Evolutionary conservation across 1,140 invertebrate genomes (phyloP).

Genomic region (Drosophila orena): DNA sequence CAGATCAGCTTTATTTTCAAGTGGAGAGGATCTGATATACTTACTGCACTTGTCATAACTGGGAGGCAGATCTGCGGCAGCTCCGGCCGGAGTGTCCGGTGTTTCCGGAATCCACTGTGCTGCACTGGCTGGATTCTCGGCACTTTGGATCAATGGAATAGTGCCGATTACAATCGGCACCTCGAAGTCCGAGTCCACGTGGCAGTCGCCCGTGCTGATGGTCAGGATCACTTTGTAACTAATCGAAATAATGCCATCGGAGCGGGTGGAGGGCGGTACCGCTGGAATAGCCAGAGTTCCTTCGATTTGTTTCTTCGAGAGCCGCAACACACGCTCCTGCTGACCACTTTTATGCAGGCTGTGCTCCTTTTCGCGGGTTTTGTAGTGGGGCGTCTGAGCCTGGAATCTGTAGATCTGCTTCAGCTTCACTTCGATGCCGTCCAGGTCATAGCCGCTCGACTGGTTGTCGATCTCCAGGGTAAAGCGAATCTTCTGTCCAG

Average conservation of each 20-base stretch:
- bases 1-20: neutral
- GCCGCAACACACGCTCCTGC: constrained; percentile 49
- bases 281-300: constrained; percentile 61
- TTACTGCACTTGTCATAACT: constrained; percentile 71
- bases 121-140: constrained; percentile 41
- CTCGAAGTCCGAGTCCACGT: constrained; percentile 47
- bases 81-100: constrained; percentile 66
- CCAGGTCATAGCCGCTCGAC: constrained; percentile 57
- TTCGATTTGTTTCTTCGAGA: constrained; percentile 61
- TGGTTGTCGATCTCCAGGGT: constrained; percentile 66
- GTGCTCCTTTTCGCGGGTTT: constrained; percentile 32
- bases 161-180: constrained; percentile 72
- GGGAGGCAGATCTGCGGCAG: constrained; percentile 59
- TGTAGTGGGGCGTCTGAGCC: constrained; percentile 45
- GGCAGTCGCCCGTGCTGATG: constrained; percentile 57
- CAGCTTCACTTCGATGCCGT: constrained; percentile 38
- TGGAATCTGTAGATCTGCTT: constrained; percentile 53
- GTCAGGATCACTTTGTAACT: constrained; percentile 52
- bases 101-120: constrained; percentile 65
- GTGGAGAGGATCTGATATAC: neutral
- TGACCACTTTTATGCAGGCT: constrained; percentile 26
- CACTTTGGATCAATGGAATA: constrained; percentile 66
- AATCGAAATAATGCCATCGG: constrained; percentile 51
- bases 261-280: constrained; percentile 84
- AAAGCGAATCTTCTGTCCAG: constrained; percentile 68